Percentiles rank a stretch among this genome's conserved stretches.
These are phyloP conservation scores for Chrysopa pallens DNA, from an alignment of 1,140 invertebrate genomes.

Conservation along the genomic window DNA sequence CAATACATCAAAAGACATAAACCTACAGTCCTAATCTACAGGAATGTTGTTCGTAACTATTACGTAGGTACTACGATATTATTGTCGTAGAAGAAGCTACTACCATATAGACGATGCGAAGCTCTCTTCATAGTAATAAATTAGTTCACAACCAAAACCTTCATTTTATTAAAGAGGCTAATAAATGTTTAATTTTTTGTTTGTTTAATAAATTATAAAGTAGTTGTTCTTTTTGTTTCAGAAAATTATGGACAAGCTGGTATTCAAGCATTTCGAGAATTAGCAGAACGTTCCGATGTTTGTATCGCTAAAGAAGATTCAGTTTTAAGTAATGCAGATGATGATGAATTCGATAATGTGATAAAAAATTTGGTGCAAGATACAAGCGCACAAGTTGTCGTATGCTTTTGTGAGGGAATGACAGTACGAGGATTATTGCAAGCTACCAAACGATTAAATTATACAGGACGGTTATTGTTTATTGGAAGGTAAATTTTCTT, in stretches of 20 bases:
- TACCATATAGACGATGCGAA: no score
- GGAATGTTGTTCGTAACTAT: no score
- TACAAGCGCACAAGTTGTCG: slow-evolving; percentile 45
- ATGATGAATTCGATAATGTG: slow-evolving; percentile 39
- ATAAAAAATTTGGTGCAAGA: slow-evolving; percentile 36
- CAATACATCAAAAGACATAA: no score
- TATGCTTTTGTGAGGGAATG: slow-evolving; percentile 69
- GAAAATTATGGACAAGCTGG: slow-evolving; percentile 69
- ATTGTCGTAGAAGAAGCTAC: no score
- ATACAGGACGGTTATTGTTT: slow-evolving; percentile 42
- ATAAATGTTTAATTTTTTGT: no score
- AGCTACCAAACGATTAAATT: slow-evolving; percentile 39
- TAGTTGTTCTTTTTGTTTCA: slow-evolving; percentile 20
- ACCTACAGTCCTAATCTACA: no score
- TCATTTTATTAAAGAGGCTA: no score
- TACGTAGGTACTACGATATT: no score
- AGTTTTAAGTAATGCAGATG: slow-evolving; percentile 41
- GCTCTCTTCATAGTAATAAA: no score
- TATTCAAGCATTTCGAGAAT: slow-evolving; percentile 54
- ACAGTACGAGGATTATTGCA: slow-evolving; percentile 49
- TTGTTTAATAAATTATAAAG: no score
- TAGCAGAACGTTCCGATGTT: slow-evolving; percentile 43
- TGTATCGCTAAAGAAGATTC: slow-evolving; percentile 56
- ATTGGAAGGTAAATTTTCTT: slow-evolving; percentile 45
- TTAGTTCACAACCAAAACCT: no score